Conservation (phyloP, 2,113 vertebrate species). For the Hypomesus transpacificus region DNA sequence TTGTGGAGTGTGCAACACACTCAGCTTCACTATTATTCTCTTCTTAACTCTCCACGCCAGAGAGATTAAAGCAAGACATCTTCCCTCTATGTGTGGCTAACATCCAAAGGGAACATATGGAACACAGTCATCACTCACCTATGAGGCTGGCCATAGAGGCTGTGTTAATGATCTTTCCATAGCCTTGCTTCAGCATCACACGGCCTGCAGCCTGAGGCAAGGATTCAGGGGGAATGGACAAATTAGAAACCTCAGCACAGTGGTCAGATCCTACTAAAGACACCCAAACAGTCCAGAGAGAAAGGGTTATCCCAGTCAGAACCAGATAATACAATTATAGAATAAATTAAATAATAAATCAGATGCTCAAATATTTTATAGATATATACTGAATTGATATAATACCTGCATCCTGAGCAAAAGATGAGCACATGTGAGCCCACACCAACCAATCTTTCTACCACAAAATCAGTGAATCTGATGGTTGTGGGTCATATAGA, state of each 20-base stretch:
- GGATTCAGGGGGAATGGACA: slow-evolving; percentile 78
- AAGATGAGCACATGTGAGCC: too few relatives aligned
- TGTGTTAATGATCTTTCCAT: slow-evolving; percentile 94
- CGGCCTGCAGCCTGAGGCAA: slow-evolving; percentile 85
- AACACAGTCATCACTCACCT: slow-evolving; percentile 86
- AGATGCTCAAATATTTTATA: too few relatives aligned
- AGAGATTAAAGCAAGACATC: slow-evolving; percentile 55
- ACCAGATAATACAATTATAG: neutral
- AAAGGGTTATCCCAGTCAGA: slow-evolving; percentile 19
- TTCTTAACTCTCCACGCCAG: slow-evolving; percentile 30
- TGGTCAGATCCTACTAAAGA: slow-evolving; percentile 71
- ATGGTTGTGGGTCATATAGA: too few relatives aligned
- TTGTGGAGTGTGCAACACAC: slow-evolving; percentile 21
- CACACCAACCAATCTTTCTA: too few relatives aligned
- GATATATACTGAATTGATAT: too few relatives aligned
- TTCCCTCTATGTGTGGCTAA: slow-evolving; percentile 29
- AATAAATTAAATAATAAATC: neutral
- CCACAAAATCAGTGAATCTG: too few relatives aligned
- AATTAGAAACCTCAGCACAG: slow-evolving; percentile 69
- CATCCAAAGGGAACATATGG: slow-evolving; percentile 51
- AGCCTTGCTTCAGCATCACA: slow-evolving; percentile 93
- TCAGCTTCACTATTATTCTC: slow-evolving; percentile 22
- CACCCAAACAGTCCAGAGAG: slow-evolving; percentile 76
- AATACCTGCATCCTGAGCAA: too few relatives aligned
- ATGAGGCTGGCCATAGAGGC: slow-evolving; percentile 95